These are phyloP conservation scores for Quiscalus mexicanus DNA, from an alignment of 2,113 vertebrate genomes.

Conservation along the genomic window DNA sequence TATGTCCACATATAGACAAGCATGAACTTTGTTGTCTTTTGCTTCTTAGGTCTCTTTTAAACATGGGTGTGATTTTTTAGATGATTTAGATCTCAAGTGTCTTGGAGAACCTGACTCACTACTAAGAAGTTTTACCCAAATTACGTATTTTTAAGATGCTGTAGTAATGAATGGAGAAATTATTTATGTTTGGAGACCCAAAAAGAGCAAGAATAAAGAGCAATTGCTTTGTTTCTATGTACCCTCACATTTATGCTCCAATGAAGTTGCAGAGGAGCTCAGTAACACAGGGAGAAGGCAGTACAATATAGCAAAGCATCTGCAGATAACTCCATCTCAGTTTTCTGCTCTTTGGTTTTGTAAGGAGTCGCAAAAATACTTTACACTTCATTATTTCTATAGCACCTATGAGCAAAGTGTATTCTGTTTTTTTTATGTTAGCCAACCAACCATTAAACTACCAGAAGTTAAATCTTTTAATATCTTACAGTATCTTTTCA, in stretches of 20 bases:
- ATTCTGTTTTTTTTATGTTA: background rate
- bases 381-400: background rate
- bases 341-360: background rate
- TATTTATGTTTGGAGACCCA: background rate
- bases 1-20: background rate
- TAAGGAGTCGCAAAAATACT: conserved; percentile 2
- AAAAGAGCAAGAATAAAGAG: background rate
- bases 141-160: background rate
- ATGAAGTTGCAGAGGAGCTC: background rate
- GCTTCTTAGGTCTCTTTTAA: background rate
- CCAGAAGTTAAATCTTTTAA: background rate
- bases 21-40: background rate
- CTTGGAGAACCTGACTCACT: background rate
- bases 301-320: background rate
- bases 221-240: background rate
- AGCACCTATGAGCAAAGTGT: background rate
- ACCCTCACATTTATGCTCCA: background rate
- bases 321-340: background rate
- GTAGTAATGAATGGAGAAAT: background rate
- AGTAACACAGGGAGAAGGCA: background rate
- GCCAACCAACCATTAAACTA: background rate
- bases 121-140: background rate
- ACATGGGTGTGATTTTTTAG: background rate
- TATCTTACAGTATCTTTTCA: background rate
- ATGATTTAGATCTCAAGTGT: background rate